These are phyloP conservation scores for Thunnus albacares DNA, from an alignment of 2,797 vertebrate genomes.

Conservation along the genomic window DNA sequence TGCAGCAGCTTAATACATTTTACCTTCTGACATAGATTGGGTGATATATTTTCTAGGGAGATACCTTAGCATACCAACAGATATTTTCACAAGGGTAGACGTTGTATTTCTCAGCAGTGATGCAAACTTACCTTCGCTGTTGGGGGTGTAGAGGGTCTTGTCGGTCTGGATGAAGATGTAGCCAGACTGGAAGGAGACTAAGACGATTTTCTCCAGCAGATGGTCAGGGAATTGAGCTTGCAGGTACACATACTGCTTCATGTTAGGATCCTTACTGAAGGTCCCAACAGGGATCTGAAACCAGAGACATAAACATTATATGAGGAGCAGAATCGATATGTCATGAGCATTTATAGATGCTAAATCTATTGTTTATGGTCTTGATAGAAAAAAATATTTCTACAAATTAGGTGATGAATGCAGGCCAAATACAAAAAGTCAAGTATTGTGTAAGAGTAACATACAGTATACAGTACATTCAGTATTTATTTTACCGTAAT, in stretches of 20 bases:
- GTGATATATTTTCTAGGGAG: background rate
- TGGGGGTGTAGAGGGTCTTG: conserved; percentile 91
- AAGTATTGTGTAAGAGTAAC: no score
- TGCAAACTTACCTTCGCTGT: conserved; percentile 76
- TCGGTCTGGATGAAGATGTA: conserved; percentile 87
- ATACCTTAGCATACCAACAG: background rate
- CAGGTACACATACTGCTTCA: conserved; percentile 84
- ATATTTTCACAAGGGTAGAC: background rate
- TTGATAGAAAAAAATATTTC: background rate
- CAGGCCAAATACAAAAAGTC: no score
- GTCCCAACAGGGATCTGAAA: conserved; percentile 67
- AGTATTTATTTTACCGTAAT: conserved; percentile 63
- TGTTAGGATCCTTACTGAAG: conserved; percentile 43
- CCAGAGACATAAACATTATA: background rate
- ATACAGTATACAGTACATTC: background rate
- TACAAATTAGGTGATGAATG: background rate
- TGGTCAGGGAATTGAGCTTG: conserved; percentile 66
- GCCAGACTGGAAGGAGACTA: conserved; percentile 88
- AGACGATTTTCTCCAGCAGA: conserved; percentile 85
- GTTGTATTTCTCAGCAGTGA: background rate
- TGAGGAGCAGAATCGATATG: background rate
- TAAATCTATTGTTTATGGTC: background rate
- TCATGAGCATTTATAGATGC: background rate
- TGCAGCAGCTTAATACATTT: no score
- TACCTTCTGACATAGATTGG: background rate